Evolutionary conservation across 2,888 invertebrate genomes (phyloP), one percentile per base, ranked within the genome.

Genomic region (Ditylenchus weischeri): DNA sequence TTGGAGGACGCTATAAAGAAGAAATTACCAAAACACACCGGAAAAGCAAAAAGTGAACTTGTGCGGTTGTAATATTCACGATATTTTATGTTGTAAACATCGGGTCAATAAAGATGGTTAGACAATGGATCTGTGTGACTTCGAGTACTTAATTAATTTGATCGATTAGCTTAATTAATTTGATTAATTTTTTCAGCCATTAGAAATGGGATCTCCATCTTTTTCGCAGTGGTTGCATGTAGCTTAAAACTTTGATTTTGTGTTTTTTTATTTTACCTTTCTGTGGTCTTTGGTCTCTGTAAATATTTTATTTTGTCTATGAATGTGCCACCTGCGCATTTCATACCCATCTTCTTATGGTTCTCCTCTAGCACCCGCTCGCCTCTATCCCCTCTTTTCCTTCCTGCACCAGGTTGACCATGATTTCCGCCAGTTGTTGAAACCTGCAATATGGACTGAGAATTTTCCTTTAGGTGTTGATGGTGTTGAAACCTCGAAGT

Each of bases 1-100:
- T 85, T 98, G 61, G 95, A 96, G 84, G 96, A 96, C 86, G 80
- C 82, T n/a, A 91, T 92, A 0, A 91, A 90, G 82, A 95, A 93
- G 83, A 98, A 96, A 85, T 92, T 96, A 92, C 95, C 98, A 0
- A 96, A 96, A 68, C 75, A 76, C 60, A 70, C 72, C 18, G 81
- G 81, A 62, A 81, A 81, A 62, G 73, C 79, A 29, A 78, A 75
- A 21, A 65, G 63, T 29, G 81, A 81, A 50, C 69, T 81, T 54
- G 70, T 19, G 38, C 59, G 59, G 2, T 59, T 38, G 36, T 43
- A 59, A 29, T 54, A 29, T 4, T 29, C n/a, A 15, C n/a, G 11
- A 7, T 29, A 10, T 54, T 54, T 3, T 29, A n/a, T 23, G 54
- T 54, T 54, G 54, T 54, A 54, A 23, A 23, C 29, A 15, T 54